These are phyloP conservation scores for Leucosticte australis DNA, from an alignment of 2,113 vertebrate genomes.

Conservation along the genomic window DNA sequence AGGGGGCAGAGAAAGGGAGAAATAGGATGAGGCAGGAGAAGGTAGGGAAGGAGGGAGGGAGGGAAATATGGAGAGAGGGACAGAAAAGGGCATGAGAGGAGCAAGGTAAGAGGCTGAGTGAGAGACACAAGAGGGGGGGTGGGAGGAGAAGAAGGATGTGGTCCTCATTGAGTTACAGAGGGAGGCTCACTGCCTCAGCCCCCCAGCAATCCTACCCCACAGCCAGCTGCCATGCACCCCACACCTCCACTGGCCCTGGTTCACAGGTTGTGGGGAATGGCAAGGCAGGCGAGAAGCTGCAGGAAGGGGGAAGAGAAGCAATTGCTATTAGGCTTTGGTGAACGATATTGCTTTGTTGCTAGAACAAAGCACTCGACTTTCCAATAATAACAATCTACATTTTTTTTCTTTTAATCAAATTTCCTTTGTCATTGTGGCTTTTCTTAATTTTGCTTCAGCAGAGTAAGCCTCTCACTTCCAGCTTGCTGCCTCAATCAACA, in stretches of 20 bases:
- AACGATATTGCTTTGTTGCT: slow-evolving; percentile 22
- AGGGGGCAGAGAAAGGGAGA: neutral
- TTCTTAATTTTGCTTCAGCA: slow-evolving; percentile 31
- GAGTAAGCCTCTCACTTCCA: slow-evolving; percentile 3
- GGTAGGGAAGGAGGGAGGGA: neutral
- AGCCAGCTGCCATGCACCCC: fast-evolving
- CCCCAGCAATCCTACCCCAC: neutral
- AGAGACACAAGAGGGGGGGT: neutral
- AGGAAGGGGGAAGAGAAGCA: neutral
- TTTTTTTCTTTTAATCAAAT: slow-evolving; percentile 50
- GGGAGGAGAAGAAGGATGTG: neutral
- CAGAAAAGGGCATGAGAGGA: neutral
- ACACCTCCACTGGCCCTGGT: neutral
- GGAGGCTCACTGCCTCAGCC: neutral
- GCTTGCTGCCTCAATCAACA: neutral
- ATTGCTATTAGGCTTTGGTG: neutral
- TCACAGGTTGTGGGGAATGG: neutral
- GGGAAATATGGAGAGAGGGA: neutral
- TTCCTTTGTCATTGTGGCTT: slow-evolving; percentile 24
- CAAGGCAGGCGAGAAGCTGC: fast-evolving
- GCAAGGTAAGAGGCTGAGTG: neutral
- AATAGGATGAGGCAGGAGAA: neutral
- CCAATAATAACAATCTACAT: slow-evolving; percentile 38
- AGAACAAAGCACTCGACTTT: slow-evolving; percentile 53
- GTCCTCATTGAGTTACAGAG: neutral